phyloP scores from a whole-genome alignment of 1,140 invertebrate species.

The Aphis craccivora region DNA sequence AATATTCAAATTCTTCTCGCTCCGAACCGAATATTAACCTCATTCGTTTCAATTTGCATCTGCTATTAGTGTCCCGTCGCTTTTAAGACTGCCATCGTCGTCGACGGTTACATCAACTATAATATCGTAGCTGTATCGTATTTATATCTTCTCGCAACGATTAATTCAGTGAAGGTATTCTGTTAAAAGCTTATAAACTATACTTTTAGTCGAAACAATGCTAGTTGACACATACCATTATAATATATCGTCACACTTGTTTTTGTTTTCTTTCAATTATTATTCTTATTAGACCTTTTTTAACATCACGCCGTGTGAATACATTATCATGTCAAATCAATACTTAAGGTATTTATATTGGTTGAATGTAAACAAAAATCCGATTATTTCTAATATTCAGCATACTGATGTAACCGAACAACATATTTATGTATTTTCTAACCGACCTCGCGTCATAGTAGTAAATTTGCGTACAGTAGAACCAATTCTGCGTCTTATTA shows the following conservation, averaged over 20 bases:
- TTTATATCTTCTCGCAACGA: neutral
- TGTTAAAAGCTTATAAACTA: neutral
- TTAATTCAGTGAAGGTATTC: neutral
- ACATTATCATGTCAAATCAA: neutral
- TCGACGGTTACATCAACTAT: neutral
- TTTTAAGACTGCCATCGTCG: neutral
- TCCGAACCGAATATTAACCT: neutral
- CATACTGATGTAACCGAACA: neutral
- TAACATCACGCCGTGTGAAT: neutral
- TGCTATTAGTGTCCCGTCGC: neutral
- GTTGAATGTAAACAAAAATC: neutral
- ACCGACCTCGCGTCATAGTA: neutral
- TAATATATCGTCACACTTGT: neutral
- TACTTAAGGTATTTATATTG: neutral
- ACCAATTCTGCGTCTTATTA: neutral
- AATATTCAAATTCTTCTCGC: neutral
- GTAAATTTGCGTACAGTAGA: neutral
- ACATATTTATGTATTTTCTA: neutral
- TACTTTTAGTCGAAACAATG: neutral
- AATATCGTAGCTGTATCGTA: neutral
- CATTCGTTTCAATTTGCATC: neutral
- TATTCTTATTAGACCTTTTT: neutral
- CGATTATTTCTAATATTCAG: neutral
- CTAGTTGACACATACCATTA: neutral
- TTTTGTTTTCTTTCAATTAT: neutral